Base-by-base conservation (phyloP, 1,140 invertebrate genomes). In the Tachypleus tridentatus region DNA sequence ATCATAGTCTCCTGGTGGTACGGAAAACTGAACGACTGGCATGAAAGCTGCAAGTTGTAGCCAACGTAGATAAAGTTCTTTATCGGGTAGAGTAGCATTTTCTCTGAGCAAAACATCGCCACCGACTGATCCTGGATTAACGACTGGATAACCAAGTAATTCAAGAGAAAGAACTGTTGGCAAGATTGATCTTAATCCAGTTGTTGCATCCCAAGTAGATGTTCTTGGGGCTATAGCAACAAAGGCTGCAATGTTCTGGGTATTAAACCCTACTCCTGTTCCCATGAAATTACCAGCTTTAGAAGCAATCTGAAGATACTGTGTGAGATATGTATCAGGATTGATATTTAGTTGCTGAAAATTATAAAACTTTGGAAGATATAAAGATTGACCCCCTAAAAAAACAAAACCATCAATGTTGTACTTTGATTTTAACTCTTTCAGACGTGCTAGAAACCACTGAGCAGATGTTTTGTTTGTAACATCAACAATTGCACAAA, bases 41-140 rank as follows among this genome's bases (percentile, higher is more conserved):
- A 98, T 73, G 73, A 97, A 97, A 0, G 89, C 87, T n/a, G 89
- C 87, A 65, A 93, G 77, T 74, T 97, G 89, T n/a, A 97, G 76
- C 95, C 95, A 98, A 60, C 95, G 80, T 59, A 95, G 86, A 72
- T 91, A 98, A 5, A 98, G 77, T 73, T 98, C 91, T 68, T 85
- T 83, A 62, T 92, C 87, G 0, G 89, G 89, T 10, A 90, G 71
- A n/a, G 53, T 53, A 61, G 6, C 29, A 29, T 3, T 10, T 51
- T 49, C 63, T 49, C 10, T 58, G 48, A 8, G 49, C 8, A 59
- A 57, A 48, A 67, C 71, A 59, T 92, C 89, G 3, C 94, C 94
- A 0, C 94, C 93, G 49, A 98, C 91, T 29, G 92, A 88, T 0
- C 93, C 93, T 1, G 93, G 89, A 78, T 97, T 86, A 4, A 96